Evolutionary conservation across 1,140 invertebrate genomes (phyloP), one percentile per base, ranked within the genome.

Genomic region (Leptopilina clavipes): DNA sequence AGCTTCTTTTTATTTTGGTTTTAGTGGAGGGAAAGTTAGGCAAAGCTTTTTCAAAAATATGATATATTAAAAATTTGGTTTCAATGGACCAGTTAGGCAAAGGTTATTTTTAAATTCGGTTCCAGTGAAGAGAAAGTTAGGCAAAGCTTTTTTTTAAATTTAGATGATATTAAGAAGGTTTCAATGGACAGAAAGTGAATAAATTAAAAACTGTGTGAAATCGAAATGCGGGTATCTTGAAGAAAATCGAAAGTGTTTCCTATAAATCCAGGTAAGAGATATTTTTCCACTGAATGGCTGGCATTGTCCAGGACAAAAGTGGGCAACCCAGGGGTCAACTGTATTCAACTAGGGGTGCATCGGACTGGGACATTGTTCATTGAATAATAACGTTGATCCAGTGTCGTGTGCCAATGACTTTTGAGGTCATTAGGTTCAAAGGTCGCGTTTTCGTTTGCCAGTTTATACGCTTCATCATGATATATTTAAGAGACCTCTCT

Each of bases 401-500:
- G 59, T 65, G 59, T 65, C 59, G 59, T 65, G 59, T 65, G 59
- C 59, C 59, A 31, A 40, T 65, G 59, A 65, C 59, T 65, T 65
- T 12, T 59, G 56, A 59, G 56, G 56, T 59, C 56, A 59, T 31
- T 65, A 22, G 59, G 59, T 22, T 65, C 22, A 19, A 65, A 65
- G 59, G 59, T 65, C 59, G 59, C 59, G 59, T 65, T 65, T 65
- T 25, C 22, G 22, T 65, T 65, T 65, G 59, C 22, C 25, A 65
- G 59, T 65, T 65, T 65, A 65, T 65, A 65, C 59, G 59, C 59
- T 65, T 65, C 59, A 65, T 65, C 59, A 65, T 65, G 59, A 65
- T 65, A 65, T 31, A 65, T 31, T 65, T 65, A 65, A 54, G 52
- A 65, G 59, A 65, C 14, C 14, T 22, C 59, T 65, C 59, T 37